A percentile compares a stretch with the other conserved stretches of the same genome.
These are phyloP conservation scores for Camptogramma bilineatum DNA, from an alignment of 2,888 invertebrate species.

Conservation along the genomic window DNA sequence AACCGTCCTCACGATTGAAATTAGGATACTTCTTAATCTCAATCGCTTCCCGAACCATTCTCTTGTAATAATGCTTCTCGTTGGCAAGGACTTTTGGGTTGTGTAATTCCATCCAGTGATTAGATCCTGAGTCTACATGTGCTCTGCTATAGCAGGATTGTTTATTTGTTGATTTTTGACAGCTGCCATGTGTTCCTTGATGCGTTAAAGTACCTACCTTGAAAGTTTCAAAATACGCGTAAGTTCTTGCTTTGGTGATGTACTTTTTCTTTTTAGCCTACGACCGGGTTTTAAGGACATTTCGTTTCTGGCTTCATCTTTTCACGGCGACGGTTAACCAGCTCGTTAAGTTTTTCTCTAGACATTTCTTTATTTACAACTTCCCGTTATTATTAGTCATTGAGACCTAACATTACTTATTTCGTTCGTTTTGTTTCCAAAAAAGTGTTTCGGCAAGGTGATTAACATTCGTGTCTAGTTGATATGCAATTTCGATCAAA, in stretches of 20 bases:
- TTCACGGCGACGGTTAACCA: conserved; percentile 25
- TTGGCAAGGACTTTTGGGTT: no score
- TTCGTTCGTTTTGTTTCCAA: conserved; percentile 35
- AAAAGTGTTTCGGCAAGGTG: conserved; percentile 47
- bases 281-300: conserved; percentile 15
- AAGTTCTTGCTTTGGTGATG: conserved; percentile 6
- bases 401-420: conserved; percentile 37
- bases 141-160: no score
- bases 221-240: conserved; percentile 14
- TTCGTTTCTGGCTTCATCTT: conserved; percentile 16
- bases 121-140: no score
- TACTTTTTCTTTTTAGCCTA: conserved; percentile 17
- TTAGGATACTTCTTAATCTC: no score
- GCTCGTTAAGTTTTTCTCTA: conserved; percentile 28
- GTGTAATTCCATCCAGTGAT: no score
- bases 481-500: conserved; percentile 74
- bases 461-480: conserved; percentile 53
- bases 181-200: no score
- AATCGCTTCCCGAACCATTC: no score
- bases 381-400: conserved; percentile 28
- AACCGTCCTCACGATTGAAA: no score
- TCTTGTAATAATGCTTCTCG: no score
- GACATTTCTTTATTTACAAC: conserved; percentile 31
- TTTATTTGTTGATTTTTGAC: no score
- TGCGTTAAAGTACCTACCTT: no score